These are phyloP conservation scores for Drosophila infuscata DNA, from an alignment of 2,888 invertebrate genomes.

Conservation along the genomic window DNA sequence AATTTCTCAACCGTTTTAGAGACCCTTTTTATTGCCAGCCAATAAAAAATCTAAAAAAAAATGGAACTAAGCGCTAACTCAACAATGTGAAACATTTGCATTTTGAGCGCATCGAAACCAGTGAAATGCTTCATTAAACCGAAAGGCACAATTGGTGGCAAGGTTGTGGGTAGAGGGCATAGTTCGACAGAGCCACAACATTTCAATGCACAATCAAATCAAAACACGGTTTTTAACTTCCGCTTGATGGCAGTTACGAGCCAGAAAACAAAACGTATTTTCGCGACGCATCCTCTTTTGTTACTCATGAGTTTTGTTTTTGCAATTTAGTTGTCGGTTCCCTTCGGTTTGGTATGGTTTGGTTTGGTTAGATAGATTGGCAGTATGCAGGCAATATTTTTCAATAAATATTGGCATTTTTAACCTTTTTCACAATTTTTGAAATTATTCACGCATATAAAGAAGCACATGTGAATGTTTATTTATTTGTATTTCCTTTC, in stretches of 20 bases:
- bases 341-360: constrained; percentile 10
- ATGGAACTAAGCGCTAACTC: constrained; percentile 49
- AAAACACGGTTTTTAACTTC: constrained; percentile 79
- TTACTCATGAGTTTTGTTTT: constrained; percentile 33
- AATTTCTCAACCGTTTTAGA: not conserved
- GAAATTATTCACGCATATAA: constrained; percentile 74
- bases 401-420: constrained; percentile 75
- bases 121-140: constrained; percentile 50
- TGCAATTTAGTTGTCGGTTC: constrained; percentile 14
- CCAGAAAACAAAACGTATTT: constrained; percentile 43
- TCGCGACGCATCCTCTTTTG: constrained; percentile 6
- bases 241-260: constrained; percentile 73
- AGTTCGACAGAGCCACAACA: constrained; percentile 43
- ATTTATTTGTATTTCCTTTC: constrained; percentile 59
- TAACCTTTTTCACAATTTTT: constrained; percentile 65
- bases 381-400: constrained; percentile 57
- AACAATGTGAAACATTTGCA: constrained; percentile 71
- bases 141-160: not conserved
- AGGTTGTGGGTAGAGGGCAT: not conserved
- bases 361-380: constrained; percentile 16
- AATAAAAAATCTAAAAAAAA: constrained; percentile 33
- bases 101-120: constrained; percentile 42
- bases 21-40: not conserved
- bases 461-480: constrained; percentile 55
- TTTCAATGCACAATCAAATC: constrained; percentile 78